phyloP scores from a whole-genome alignment of 2,888 invertebrate species.

The Saturnia japonica region DNA sequence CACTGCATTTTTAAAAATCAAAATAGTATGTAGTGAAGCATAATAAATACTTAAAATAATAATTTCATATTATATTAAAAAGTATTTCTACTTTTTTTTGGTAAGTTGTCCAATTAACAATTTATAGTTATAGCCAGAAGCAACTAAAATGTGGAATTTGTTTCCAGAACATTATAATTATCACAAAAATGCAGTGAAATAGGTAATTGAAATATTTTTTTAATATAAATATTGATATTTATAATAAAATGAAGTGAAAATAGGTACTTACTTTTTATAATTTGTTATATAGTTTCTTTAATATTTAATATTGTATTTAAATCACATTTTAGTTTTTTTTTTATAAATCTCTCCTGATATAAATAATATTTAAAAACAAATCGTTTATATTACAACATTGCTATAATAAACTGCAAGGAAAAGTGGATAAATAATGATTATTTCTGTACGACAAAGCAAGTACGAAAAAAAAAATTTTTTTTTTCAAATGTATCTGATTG shows the following conservation, averaged over 20 bases:
- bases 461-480: not conserved
- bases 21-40: not conserved
- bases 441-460: not conserved
- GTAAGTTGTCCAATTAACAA: no score
- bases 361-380: not conserved
- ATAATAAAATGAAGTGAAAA: not conserved
- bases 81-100: not conserved
- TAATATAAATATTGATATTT: not conserved
- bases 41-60: not conserved
- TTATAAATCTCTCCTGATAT: not conserved
- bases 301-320: not conserved
- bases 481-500: not conserved
- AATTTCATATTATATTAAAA: not conserved
- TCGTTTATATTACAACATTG: not conserved
- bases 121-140: not conserved
- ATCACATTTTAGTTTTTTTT: not conserved
- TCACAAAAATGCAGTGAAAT: not conserved
- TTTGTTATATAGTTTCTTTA: not conserved
- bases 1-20: constrained; percentile 3
- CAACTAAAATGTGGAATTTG: not conserved
- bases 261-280: constrained; percentile 5
- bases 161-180: not conserved
- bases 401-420: constrained; percentile 5
- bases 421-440: not conserved
- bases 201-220: not conserved